phyloP scores from a whole-genome alignment of 2,113 vertebrate species.

The Petaurus breviceps region DNA sequence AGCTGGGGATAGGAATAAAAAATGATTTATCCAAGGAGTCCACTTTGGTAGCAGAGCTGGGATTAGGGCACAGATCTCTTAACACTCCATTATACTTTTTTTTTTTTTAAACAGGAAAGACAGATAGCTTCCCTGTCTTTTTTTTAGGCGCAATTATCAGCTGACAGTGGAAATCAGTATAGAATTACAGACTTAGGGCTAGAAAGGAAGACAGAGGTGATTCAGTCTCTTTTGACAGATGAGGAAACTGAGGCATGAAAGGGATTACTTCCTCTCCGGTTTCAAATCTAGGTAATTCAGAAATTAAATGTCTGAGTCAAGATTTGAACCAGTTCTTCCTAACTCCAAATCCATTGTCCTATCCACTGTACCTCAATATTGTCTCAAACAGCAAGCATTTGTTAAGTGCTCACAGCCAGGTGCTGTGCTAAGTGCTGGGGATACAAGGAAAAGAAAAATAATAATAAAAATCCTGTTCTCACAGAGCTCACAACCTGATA shows the following conservation, averaged over 20 bases:
- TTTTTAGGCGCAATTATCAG: neutral
- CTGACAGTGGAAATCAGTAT: neutral
- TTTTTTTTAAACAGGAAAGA: neutral
- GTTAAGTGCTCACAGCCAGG: neutral
- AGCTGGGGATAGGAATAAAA: neutral
- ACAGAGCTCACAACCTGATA: neutral
- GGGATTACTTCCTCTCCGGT: neutral
- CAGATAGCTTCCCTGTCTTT: neutral
- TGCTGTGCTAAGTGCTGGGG: neutral
- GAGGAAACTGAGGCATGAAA: neutral
- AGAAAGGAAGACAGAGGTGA: neutral
- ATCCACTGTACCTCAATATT: neutral
- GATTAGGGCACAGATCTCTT: neutral
- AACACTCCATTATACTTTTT: neutral
- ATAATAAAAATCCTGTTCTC: neutral
- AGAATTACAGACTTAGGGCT: neutral
- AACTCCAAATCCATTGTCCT: neutral
- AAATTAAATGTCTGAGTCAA: neutral
- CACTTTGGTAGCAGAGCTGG: neutral
- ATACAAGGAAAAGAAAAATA: neutral
- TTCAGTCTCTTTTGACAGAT: neutral
- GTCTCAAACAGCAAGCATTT: neutral
- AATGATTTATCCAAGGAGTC: neutral
- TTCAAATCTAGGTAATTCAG: neutral
- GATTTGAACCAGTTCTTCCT: neutral